Conservation (phyloP, 2,113 vertebrate genomes). For the Macquaria australasica region DNA sequence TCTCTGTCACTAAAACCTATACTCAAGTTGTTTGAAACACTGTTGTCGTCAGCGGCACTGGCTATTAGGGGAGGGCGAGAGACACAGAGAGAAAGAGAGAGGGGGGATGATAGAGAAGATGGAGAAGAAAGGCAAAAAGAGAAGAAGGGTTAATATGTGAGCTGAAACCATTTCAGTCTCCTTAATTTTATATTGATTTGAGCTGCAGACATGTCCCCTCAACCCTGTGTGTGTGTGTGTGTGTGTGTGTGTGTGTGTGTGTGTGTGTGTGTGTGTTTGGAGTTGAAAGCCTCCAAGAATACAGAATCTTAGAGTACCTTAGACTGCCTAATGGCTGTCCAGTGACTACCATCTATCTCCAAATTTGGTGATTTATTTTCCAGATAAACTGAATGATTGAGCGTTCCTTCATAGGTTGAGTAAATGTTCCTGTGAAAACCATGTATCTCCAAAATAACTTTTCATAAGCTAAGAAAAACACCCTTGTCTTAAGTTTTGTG, state of each 20-base stretch:
- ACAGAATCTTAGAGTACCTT: conserved; percentile 25
- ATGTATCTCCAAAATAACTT: not conserved
- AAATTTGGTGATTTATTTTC: not conserved
- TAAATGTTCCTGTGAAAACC: not conserved
- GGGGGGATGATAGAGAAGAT: conserved; percentile 35
- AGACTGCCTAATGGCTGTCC: conserved; percentile 4
- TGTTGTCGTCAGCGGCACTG: conserved; percentile 51
- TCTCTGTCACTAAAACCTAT: conserved; percentile 76
- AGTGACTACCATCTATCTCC: not conserved
- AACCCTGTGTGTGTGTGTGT: conserved; percentile 20
- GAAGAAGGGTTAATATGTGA: conserved; percentile 81
- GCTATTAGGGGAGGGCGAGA: conserved; percentile 65
- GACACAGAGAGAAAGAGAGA: conserved; percentile 38
- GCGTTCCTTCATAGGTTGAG: not conserved
- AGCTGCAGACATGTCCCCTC: conserved; percentile 58
- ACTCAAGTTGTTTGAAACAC: conserved; percentile 67
- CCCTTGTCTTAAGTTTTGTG: not conserved
- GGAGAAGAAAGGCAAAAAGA: conserved; percentile 43
- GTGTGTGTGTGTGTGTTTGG: conserved; percentile 13
- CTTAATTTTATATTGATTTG: conserved; percentile 87
- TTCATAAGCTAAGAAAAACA: conserved; percentile 1
- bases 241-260: conserved; percentile 40
- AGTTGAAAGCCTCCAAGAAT: conserved; percentile 32
- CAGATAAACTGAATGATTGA: not conserved
- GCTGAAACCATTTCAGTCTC: conserved; percentile 82